Evolutionary conservation across 2,888 invertebrate species (phyloP).

Genomic region (Ennomos erosarius): DNA sequence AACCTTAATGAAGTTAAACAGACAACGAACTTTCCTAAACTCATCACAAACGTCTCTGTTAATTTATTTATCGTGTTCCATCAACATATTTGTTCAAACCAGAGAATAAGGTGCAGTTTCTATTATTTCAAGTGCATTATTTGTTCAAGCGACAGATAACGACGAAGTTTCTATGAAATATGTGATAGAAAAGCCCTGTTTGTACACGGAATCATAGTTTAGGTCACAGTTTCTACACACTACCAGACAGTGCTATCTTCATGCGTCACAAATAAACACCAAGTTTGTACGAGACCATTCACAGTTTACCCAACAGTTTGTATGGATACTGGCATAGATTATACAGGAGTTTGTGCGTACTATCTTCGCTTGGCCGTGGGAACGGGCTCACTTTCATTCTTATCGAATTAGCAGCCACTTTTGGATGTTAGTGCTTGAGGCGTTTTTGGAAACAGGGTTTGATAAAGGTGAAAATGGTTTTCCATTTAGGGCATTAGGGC

Average conservation of each 20-base stretch:
- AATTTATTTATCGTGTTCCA: slow-evolving; percentile 19
- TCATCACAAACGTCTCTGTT: slow-evolving; percentile 4
- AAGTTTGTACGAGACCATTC: slow-evolving; percentile 1
- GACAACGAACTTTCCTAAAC: slow-evolving; percentile 8
- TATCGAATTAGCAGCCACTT: slow-evolving; percentile 47
- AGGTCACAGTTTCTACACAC: too few species aligned
- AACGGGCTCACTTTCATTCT: slow-evolving; percentile 58
- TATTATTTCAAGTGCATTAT: slow-evolving; percentile 1
- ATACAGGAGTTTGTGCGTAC: slow-evolving; percentile 25
- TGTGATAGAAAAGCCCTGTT: too few species aligned
- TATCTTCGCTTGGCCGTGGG: slow-evolving; percentile 69
- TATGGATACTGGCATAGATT: slow-evolving; percentile 4
- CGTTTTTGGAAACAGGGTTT: slow-evolving; percentile 26
- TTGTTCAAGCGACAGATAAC: slow-evolving; percentile 1
- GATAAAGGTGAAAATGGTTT: slow-evolving; percentile 19
- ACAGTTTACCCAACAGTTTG: slow-evolving; percentile 10
- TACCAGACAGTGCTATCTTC: too few species aligned
- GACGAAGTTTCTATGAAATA: too few species aligned
- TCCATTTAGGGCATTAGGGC: too few species aligned
- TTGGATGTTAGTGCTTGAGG: slow-evolving; percentile 28
- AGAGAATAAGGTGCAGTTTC: slow-evolving; percentile 9
- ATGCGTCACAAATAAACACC: slow-evolving; percentile 2
- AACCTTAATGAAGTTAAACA: slow-evolving; percentile 8
- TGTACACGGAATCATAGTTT: too few species aligned
- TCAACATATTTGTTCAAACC: slow-evolving; percentile 13